Conservation (phyloP, 2,797 vertebrate species). For the Loris lydekkerianus region DNA sequence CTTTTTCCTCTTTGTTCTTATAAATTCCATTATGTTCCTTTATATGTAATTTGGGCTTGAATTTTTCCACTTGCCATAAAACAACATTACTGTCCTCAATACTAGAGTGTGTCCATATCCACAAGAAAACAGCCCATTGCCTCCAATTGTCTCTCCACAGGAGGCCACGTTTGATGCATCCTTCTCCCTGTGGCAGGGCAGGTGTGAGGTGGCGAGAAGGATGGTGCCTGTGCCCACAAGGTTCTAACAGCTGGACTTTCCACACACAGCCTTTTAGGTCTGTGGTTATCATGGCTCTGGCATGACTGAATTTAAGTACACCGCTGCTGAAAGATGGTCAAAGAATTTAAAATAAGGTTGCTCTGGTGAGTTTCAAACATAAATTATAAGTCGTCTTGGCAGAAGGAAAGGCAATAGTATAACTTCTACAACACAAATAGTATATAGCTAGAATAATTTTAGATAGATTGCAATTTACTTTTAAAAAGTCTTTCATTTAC, state of each 20-base stretch:
- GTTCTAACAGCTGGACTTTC: slow-evolving; percentile 54
- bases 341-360: slow-evolving; percentile 58
- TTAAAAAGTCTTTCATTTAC: not conserved
- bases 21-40: not conserved
- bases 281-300: slow-evolving; percentile 71
- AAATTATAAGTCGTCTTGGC: not conserved
- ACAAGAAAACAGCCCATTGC: not conserved
- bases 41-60: not conserved
- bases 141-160: slow-evolving; percentile 17
- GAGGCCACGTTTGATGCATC: slow-evolving; percentile 43
- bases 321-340: not conserved
- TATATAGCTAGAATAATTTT: not conserved
- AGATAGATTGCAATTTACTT: not conserved
- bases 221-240: not conserved
- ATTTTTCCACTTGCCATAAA: not conserved
- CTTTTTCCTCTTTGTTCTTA: not conserved
- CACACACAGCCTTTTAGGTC: slow-evolving; percentile 62
- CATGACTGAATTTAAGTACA: slow-evolving; percentile 53
- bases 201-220: not conserved
- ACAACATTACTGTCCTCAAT: not conserved
- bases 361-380: not conserved
- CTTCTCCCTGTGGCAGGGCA: not conserved
- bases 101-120: not conserved
- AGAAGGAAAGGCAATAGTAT: not conserved
- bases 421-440: not conserved